phyloP scores from a whole-genome alignment of 2,113 vertebrate species.

The Hiodon alosoides region DNA sequence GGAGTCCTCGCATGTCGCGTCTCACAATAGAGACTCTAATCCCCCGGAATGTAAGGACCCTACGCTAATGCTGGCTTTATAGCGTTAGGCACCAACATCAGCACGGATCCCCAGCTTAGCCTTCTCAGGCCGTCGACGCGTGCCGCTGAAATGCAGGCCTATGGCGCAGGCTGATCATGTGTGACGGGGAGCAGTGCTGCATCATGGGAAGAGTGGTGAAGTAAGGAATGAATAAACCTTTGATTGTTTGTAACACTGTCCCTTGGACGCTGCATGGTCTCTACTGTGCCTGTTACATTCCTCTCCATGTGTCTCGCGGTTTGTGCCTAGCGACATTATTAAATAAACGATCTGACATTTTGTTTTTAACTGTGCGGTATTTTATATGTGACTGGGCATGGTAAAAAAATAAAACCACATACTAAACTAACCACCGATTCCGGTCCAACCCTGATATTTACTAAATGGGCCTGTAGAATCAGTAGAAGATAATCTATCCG shows the following conservation, averaged over 20 bases:
- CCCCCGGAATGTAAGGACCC: background rate
- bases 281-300: background rate
- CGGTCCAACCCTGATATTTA: background rate
- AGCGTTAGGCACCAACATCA: background rate
- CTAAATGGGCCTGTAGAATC: background rate
- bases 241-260: too few relatives aligned
- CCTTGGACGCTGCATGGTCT: too few relatives aligned
- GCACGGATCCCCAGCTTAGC: background rate
- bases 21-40: background rate
- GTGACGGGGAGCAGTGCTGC: too few relatives aligned
- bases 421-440: background rate
- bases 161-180: background rate
- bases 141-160: slow-evolving; percentile 1
- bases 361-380: slow-evolving; percentile 21
- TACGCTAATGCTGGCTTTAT: slow-evolving; percentile 7
- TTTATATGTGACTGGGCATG: background rate
- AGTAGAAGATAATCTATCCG: background rate
- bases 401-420: background rate
- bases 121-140: background rate
- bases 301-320: slow-evolving; percentile 1
- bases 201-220: too few relatives aligned
- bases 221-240: background rate
- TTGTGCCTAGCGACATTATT: slow-evolving; percentile 16
- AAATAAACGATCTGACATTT: slow-evolving; percentile 22
- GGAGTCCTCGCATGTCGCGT: background rate